These are phyloP conservation scores for Megamerina dolium DNA, from an alignment of 2,888 invertebrate genomes.

Conservation along the genomic window DNA sequence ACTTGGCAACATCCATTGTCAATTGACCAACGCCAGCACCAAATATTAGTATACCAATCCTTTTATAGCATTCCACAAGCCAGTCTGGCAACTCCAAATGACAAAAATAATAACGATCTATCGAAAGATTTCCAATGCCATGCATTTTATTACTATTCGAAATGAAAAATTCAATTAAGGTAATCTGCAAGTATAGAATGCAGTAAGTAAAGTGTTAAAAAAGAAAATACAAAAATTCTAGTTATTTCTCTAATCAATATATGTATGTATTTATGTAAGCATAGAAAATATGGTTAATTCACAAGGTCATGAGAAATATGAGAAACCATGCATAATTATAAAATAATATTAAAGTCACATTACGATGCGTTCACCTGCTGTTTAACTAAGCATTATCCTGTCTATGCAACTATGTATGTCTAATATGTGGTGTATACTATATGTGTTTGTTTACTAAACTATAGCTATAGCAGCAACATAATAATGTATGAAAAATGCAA, in stretches of 20 bases:
- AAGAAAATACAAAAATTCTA: neutral
- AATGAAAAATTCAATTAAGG: constrained; percentile 58
- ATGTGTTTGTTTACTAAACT: too few species aligned
- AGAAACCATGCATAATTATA: too few species aligned
- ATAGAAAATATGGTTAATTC: neutral
- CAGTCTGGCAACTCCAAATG: constrained; percentile 58
- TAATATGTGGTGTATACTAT: too few species aligned
- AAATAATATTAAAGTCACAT: too few species aligned
- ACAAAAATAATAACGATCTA: constrained; percentile 54
- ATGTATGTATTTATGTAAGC: neutral
- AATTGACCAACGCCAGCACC: constrained; percentile 80
- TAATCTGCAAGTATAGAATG: constrained; percentile 62
- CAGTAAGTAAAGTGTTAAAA: neutral
- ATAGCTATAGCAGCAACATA: too few species aligned
- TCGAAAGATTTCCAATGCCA: constrained; percentile 33
- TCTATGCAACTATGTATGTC: too few species aligned
- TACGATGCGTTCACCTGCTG: too few species aligned
- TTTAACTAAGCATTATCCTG: too few species aligned
- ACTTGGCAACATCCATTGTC: constrained; percentile 89
- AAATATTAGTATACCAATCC: constrained; percentile 76
- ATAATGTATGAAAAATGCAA: too few species aligned
- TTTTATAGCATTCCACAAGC: constrained; percentile 66
- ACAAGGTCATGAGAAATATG: too few species aligned
- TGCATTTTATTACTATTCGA: constrained; percentile 25
- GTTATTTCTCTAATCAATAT: neutral